Evolutionary conservation across 2,113 vertebrate genomes (phyloP), one percentile per base, ranked within the genome.

Genomic region (Mungos mungo): DNA sequence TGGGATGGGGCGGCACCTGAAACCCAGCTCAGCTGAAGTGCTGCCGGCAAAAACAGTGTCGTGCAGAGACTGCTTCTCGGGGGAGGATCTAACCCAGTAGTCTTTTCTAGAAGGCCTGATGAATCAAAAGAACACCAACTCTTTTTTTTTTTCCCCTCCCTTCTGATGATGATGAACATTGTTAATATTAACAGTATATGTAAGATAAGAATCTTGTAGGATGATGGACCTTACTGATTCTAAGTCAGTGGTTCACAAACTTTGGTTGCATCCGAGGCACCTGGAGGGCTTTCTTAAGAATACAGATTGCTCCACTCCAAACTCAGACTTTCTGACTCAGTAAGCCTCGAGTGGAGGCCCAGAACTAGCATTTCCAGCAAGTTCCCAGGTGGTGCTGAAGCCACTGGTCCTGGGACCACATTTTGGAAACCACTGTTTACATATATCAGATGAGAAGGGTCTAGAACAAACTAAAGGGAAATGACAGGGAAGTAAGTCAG

Each of bases 351-450:
- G 25, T 33, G 15, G 35, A 8, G 14, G 57, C 19, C 38, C n/a
- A 50, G 74, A 96, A 80, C 89, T 57, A 92, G 52, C 33, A 83
- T 89, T 69, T 90, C n/a, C 85, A 33, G 13, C 74, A 89, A 77
- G 45, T 92, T 88, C 68, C 38, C 66, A 54, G 47, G 6, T 60
- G 33, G 65, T 93, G 31, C 69, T 27, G 10, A 69, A 95, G 23
- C 74, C 35, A 38, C 25, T 23, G 86, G 63, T 68, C 74, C 41
- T 31, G 69, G 82, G 31, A 83, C 16, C 65, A 68, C n/a, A 65
- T 80, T 86, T 86, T 79, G 74, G 95, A 96, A 97, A 63, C 21
- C 10, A 77, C 50, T 90, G 41, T 89, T 89, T 69, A 21, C 29
- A 33, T 66, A 9, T 38, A 12, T 63, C 45, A n/a, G 18, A 31